Percentiles rank a stretch among this genome's conserved stretches.
Evolutionary conservation across 2,797 vertebrate genomes (phyloP).

Genomic region (Eidolon dupreanum): DNA sequence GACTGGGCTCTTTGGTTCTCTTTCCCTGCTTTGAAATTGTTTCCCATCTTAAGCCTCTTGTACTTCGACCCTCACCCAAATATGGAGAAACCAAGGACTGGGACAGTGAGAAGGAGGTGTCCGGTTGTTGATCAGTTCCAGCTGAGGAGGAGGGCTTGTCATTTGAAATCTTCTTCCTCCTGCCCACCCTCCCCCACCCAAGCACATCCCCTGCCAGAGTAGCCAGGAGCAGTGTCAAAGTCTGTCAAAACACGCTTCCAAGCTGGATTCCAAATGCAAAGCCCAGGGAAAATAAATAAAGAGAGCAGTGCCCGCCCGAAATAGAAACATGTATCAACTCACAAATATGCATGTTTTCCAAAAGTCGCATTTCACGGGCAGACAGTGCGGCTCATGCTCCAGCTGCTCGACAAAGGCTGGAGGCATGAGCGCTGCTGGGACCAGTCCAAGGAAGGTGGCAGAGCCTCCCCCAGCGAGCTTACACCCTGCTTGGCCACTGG

Average conservation of each 20-base stretch:
- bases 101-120: not conserved
- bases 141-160: not conserved
- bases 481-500: not conserved
- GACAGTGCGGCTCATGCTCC: not conserved
- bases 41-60: not conserved
- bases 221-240: conserved; percentile 12
- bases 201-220: not conserved
- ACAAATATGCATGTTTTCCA: conserved; percentile 63
- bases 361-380: conserved; percentile 55
- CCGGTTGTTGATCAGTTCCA: not conserved
- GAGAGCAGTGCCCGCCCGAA: conserved; percentile 31
- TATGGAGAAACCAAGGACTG: not conserved
- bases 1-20: not conserved
- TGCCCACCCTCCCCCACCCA: not conserved
- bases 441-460: not conserved
- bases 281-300: conserved; percentile 69
- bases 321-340: conserved; percentile 59
- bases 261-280: conserved; percentile 42
- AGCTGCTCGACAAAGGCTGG: conserved; percentile 38
- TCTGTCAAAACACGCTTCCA: conserved; percentile 61
- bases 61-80: not conserved
- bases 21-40: not conserved
- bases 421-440: not conserved
- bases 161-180: not conserved
- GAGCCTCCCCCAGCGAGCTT: not conserved